Base-by-base conservation (phyloP, 2,113 vertebrate species). In the Himantopus leucocephalus region DNA sequence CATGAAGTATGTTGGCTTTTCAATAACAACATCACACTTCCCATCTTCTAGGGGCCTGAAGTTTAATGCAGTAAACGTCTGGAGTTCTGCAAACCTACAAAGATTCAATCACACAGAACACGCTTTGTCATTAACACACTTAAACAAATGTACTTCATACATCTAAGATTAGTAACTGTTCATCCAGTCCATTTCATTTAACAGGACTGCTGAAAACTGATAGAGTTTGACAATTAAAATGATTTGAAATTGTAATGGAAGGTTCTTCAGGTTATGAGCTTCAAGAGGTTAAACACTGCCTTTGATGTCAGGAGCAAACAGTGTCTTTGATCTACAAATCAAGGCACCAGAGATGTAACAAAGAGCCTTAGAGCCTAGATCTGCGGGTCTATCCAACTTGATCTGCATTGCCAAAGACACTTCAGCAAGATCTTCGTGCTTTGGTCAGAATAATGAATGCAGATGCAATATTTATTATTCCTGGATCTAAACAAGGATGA, bases 1-100 rank as follows among this genome's bases (percentile, higher is more conserved):
- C 99, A 99, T 99, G 96, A 99, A 99, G 78, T 99, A 98, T 0
- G 99, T 99, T 67, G 99, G 99, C 78, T 99, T 99, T 84, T 99
- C 98, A 50, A 99, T 94, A 47, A 99, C 88, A 34, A 99, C 4
- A 13, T 99, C 99, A 98, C 99, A 99, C n/a, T 98, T 96, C 14
- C 92, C 97, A 67, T 98, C 98, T 37, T 98, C 98, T 35, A 98
- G 55, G 22, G 99, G 98, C 83, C 98, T 98, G 97, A 98, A 99
- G 79, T 98, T 95, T 58, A 99, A 97, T 41, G 98, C 97, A 50
- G 98, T 98, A 93, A 98, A 99, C 2, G 97, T 98, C 83, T 99
- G 99, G 79, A 99, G 98, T 80, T 99, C 99, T 77, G 99, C 99
- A 98, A 99, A 99, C 99, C 99, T 99, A 85, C 37, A 97, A 97